Conservation (phyloP, 2,113 vertebrate species). For the Vireo altiloquus region DNA sequence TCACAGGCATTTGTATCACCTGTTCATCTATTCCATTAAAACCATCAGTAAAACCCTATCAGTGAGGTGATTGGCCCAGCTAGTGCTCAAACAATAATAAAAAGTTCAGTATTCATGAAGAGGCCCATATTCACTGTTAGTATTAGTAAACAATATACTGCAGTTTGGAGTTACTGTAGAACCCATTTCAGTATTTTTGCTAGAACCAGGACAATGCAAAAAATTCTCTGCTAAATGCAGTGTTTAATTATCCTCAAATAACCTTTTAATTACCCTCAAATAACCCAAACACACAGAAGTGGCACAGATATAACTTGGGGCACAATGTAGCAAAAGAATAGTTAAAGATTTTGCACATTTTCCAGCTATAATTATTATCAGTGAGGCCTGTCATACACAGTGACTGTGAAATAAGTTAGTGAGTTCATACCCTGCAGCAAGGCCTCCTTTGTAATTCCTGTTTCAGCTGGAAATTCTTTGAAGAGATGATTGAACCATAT, state of each 20-base stretch:
- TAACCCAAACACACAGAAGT: background rate
- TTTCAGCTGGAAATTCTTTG: conserved; percentile 89
- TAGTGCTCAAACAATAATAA: background rate
- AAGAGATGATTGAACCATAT: conserved; percentile 95
- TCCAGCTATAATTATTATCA: conserved; percentile 43
- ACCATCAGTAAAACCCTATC: background rate
- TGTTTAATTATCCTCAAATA: background rate
- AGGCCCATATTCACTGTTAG: background rate
- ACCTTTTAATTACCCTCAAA: background rate
- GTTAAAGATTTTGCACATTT: conserved; percentile 43
- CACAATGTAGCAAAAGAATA: background rate
- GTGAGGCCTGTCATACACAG: background rate
- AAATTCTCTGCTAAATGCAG: background rate
- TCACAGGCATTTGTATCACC: background rate
- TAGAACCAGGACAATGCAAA: background rate
- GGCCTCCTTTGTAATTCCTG: conserved; percentile 65
- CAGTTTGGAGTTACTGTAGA: background rate
- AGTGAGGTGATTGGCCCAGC: background rate
- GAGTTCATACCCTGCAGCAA: conserved; percentile 65
- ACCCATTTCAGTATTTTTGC: background rate
- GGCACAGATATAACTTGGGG: background rate
- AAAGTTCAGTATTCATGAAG: background rate
- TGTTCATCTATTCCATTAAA: background rate
- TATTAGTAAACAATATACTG: background rate
- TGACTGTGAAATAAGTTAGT: conserved; percentile 54